Base-by-base conservation (phyloP, 2,113 vertebrate genomes). In the Cololabis saira region DNA sequence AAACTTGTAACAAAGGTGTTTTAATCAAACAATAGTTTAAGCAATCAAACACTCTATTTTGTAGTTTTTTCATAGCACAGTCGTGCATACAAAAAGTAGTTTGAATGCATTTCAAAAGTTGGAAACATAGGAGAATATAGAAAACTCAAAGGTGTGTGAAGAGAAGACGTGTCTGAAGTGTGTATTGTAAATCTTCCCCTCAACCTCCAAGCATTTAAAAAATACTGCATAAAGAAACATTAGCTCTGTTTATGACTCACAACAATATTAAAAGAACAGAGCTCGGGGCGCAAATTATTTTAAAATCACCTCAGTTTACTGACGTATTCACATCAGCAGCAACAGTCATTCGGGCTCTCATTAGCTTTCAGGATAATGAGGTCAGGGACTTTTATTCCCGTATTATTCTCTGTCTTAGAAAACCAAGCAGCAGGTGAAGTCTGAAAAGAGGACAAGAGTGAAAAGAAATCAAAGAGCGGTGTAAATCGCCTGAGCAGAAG, bases 241-340 rank as follows among this genome's bases (percentile, higher is more conserved):
- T 64, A 57, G 40, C 47, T 11, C 5, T 10, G 22, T 70, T 50
- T 41, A 63, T 61, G 53, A 63, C 27, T 66, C 40, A 17, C 16
- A 17, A 53, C 3, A 40, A 19, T 2, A 30, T 48, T 56, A 24
- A 43, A 47, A 58, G 19, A n/a, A 47, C 3, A 30, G 27, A 78
- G 51, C 21, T 17, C 59, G n/a, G 1, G 8, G 61, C 43, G 27
- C 18, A 52, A 64, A 67, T 30, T 5, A 69, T 61, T 3, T 58
- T 16, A 54, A 57, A 50, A 79, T 49, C 48, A 76, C 40, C 41
- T 74, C 24, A 27, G 41, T 51, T 55, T 19, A 37, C 40, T 76
- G 13, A 84, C 78, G 78, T 66, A 76, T 86, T 81, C 48, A 86
- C 54, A n/a, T 61, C 43, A 65, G 58, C 53, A 61, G 56, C 52